A percentile compares a stretch with the other conserved stretches of the same genome.
phyloP scores from a whole-genome alignment of 30 jellyfish, hydroid and myxozoan genomes.

The Aurelia aurita region DNA sequence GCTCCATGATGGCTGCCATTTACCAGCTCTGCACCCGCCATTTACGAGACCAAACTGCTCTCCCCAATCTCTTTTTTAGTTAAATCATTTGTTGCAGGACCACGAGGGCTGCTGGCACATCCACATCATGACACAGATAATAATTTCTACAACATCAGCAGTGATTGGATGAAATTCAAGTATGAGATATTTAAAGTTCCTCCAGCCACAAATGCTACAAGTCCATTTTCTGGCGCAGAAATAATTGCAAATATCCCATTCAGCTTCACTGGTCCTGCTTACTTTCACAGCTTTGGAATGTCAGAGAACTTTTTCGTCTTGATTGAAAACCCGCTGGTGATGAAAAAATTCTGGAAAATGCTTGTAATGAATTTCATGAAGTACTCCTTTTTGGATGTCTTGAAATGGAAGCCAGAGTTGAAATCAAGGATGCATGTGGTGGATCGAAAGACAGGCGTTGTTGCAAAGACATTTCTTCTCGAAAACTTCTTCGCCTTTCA shows the following conservation, averaged over 20 bases:
- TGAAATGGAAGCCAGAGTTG: slow-evolving; percentile 77
- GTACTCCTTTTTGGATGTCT: slow-evolving; percentile 58
- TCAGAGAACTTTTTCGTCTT: slow-evolving; percentile 63
- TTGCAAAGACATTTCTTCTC: slow-evolving; percentile 26
- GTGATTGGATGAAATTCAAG: slow-evolving; percentile 6
- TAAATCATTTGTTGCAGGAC: slow-evolving; percentile 19
- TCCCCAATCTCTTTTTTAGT: background rate
- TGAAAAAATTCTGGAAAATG: slow-evolving; percentile 22
- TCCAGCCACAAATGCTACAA: background rate
- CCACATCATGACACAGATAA: slow-evolving; percentile 68
- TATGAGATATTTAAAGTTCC: slow-evolving; percentile 66
- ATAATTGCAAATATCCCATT: slow-evolving; percentile 50
- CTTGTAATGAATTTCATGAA: slow-evolving; percentile 66
- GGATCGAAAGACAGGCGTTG: slow-evolving; percentile 65
- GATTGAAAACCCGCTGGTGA: slow-evolving; percentile 68
- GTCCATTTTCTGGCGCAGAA: slow-evolving; percentile 64
- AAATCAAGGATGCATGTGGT: slow-evolving; percentile 64
- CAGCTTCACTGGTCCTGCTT: slow-evolving; percentile 62
- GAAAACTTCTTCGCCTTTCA: slow-evolving; percentile 65
- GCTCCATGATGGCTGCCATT: too few species aligned
- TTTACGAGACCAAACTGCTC: background rate
- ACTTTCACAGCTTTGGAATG: slow-evolving; percentile 83
- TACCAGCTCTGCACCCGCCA: too few species aligned
- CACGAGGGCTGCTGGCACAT: slow-evolving; percentile 69
- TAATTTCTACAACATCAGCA: slow-evolving; percentile 45